Conservation (phyloP, 2,113 vertebrate genomes). For the Lepus timidus region DNA sequence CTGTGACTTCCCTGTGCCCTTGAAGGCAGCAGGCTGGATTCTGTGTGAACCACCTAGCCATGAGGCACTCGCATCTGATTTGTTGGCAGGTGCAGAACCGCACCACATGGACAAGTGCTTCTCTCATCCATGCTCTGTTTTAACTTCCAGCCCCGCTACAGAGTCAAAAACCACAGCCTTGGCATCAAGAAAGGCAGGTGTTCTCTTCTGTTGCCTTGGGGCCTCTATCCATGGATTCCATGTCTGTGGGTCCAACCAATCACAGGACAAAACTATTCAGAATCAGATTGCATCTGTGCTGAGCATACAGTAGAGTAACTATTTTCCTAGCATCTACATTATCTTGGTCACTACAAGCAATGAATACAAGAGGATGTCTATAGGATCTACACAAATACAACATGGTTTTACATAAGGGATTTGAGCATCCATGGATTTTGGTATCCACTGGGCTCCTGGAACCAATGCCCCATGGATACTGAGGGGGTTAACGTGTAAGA, state of each 20-base stretch:
- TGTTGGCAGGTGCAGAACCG: background rate
- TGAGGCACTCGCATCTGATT: rapidly evolving
- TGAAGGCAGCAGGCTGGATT: background rate
- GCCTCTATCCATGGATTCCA: background rate
- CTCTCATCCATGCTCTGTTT: background rate
- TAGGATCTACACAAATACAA: too few relatives aligned
- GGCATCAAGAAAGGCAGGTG: too few relatives aligned
- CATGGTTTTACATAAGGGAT: background rate
- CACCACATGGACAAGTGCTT: rapidly evolving
- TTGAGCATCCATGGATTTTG: background rate
- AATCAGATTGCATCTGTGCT: background rate
- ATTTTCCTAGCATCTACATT: background rate
- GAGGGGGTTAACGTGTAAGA: background rate
- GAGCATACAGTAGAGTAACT: background rate
- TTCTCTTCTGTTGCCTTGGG: background rate
- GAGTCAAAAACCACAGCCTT: background rate
- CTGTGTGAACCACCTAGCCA: background rate
- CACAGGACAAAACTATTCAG: background rate
- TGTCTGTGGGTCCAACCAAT: background rate
- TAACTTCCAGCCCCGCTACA: background rate
- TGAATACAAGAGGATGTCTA: background rate
- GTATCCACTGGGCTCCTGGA: background rate
- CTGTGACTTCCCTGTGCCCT: background rate
- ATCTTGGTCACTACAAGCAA: background rate
- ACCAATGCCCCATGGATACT: too few relatives aligned